These are phyloP conservation scores for Callinectes sapidus DNA, from an alignment of 2,888 invertebrate genomes.

Conservation along the genomic window DNA sequence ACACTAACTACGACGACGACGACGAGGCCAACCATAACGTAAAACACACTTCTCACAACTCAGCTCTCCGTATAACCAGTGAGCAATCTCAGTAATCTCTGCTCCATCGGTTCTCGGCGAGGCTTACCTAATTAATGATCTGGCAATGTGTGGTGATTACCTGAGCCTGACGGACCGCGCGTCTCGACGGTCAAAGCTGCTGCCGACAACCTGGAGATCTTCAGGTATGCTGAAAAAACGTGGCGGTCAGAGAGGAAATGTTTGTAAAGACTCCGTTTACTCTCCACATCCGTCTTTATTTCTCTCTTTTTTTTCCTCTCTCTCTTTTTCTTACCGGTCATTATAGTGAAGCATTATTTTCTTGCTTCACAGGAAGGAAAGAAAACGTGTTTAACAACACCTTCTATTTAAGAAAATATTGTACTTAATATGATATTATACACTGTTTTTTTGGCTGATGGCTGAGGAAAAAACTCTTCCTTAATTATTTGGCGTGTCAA, in stretches of 20 bases:
- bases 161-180: slow-evolving; percentile 24
- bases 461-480: neutral
- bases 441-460: neutral
- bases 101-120: neutral
- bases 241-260: slow-evolving; percentile 9
- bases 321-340: neutral
- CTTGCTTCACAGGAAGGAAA: neutral
- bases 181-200: slow-evolving; percentile 18
- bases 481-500: slow-evolving; percentile 19
- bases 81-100: neutral
- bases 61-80: neutral
- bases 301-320: no score
- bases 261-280: neutral
- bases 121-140: slow-evolving; percentile 51
- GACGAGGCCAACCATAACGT: neutral
- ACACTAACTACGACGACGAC: neutral
- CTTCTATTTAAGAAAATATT: neutral
- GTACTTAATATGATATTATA: neutral
- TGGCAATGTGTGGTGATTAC: slow-evolving; percentile 29
- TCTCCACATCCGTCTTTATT: neutral
- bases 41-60: neutral
- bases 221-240: slow-evolving; percentile 37
- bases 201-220: slow-evolving; percentile 31
- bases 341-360: neutral
- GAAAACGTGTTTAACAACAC: neutral